Evolutionary conservation across 2,888 invertebrate genomes (phyloP).

Genomic region (Octonoba sinensis): DNA sequence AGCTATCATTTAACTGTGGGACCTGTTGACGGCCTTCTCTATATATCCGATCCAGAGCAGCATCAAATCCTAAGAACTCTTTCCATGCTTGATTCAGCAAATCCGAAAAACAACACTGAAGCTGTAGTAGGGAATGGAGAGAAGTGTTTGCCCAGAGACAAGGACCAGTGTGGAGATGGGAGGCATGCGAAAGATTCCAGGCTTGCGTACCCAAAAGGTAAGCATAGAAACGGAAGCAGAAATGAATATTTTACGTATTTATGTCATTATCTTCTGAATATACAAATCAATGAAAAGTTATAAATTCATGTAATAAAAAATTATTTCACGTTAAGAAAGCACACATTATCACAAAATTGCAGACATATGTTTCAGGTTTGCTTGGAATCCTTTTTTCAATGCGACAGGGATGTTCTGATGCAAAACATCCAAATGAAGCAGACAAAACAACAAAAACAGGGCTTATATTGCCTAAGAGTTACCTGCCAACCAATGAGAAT

Average conservation of each 20-base stretch:
- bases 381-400: no score
- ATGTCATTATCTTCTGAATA: not conserved
- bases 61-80: constrained; percentile 75
- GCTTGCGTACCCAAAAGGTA: constrained; percentile 95
- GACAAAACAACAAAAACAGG: no score
- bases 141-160: constrained; percentile 93
- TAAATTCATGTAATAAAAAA: not conserved
- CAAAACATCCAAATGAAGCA: no score
- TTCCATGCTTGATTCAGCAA: constrained; percentile 63
- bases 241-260: not conserved
- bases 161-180: constrained; percentile 92
- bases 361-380: no score
- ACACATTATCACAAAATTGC: no score
- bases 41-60: constrained; percentile 94
- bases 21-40: constrained; percentile 94
- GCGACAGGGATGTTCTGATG: no score
- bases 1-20: constrained; percentile 97
- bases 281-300: not conserved
- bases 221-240: no score
- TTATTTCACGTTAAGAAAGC: no score
- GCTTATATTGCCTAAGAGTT: no score
- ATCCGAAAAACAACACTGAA: constrained; percentile 72
- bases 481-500: no score
- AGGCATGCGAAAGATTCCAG: constrained; percentile 90
- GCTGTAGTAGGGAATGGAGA: constrained; percentile 80